Conservation (phyloP, 2,113 vertebrate species). For the Peromyscus maniculatus region DNA sequence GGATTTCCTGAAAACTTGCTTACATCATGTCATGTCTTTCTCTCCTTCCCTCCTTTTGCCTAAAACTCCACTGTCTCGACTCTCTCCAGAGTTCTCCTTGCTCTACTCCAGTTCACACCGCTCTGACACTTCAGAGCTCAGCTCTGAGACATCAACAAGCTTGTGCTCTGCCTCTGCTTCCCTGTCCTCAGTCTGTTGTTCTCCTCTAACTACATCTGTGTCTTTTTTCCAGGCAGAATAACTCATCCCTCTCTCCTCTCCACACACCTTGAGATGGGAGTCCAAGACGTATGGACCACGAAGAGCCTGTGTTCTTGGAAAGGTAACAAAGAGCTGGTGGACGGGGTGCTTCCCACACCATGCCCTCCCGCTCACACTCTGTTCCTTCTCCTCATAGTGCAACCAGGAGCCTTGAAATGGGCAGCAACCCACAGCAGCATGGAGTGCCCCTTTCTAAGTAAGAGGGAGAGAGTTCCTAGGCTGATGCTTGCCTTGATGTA, state of each 20-base stretch:
- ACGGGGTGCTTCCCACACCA: too few species aligned
- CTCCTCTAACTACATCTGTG: neutral
- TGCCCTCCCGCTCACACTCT: neutral
- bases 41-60: neutral
- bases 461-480: rapidly evolving
- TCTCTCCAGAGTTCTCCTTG: neutral
- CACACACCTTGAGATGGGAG: neutral
- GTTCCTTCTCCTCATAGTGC: neutral
- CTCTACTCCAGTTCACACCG: neutral
- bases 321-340: too few species aligned
- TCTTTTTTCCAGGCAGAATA: neutral
- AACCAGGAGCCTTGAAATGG: neutral
- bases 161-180: neutral
- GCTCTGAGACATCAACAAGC: neutral
- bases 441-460: too few species aligned
- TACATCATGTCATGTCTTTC: neutral
- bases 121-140: neutral
- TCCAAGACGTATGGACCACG: too few species aligned
- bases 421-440: too few species aligned
- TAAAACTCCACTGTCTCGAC: neutral
- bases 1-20: neutral
- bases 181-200: neutral
- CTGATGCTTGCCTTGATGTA: neutral
- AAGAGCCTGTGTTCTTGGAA: too few species aligned
- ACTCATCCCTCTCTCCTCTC: neutral